Evolutionary conservation across 2,888 invertebrate genomes (phyloP).

Genomic region (Steinernema scapterisci): DNA sequence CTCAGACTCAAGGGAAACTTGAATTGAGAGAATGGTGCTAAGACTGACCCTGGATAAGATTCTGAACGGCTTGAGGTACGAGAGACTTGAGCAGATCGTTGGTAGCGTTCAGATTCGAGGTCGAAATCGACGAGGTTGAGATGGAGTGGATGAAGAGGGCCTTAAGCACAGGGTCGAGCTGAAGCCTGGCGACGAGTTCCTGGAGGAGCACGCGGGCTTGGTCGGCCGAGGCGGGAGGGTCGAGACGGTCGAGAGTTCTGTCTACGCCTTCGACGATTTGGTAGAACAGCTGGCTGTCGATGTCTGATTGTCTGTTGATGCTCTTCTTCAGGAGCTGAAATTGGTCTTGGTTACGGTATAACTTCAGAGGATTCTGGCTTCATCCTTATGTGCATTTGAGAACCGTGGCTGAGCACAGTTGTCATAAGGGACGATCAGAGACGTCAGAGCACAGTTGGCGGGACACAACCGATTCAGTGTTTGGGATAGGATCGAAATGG

Average conservation of each 20-base stretch:
- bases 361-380: too few relatives aligned
- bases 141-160: constrained; percentile 3
- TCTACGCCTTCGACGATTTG: constrained; percentile 13
- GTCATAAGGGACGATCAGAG: too few relatives aligned
- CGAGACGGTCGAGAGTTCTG: neutral
- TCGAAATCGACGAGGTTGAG: constrained; percentile 4
- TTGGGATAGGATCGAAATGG: too few relatives aligned
- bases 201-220: neutral
- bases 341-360: too few relatives aligned
- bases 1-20: neutral
- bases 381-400: too few relatives aligned
- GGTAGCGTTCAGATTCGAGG: constrained; percentile 4
- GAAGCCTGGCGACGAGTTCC: neutral
- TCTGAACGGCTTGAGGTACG: constrained; percentile 6
- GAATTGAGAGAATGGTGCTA: neutral
- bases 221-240: neutral
- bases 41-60: constrained; percentile 6
- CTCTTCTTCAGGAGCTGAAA: neutral
- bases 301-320: neutral
- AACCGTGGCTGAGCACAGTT: too few relatives aligned
- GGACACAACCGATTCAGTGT: too few relatives aligned
- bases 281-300: neutral
- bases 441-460: too few relatives aligned
- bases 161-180: neutral
- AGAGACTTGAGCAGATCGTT: constrained; percentile 9